Conservation (phyloP, 2,888 invertebrate species). For the Acrobasis repandana region DNA sequence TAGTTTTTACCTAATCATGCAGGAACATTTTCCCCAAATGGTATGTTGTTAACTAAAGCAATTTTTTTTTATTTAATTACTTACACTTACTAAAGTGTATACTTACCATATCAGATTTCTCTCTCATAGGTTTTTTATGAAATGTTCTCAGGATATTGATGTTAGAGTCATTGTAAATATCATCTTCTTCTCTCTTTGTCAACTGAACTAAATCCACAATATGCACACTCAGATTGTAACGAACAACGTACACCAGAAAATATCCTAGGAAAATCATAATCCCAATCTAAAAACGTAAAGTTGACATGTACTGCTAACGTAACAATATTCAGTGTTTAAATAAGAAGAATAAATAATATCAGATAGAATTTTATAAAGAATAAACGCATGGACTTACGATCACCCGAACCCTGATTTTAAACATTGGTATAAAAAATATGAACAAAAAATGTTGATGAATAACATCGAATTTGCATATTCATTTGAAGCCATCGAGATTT, state of each 20-base stretch:
- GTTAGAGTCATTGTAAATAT: conserved; percentile 20
- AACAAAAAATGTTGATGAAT: conserved; percentile 2
- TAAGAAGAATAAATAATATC: too few relatives aligned
- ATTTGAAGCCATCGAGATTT: conserved; percentile 43
- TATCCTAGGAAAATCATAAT: conserved; percentile 83
- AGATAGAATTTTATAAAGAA: conserved; percentile 17
- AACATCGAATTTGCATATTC: conserved; percentile 13
- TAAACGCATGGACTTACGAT: conserved; percentile 51
- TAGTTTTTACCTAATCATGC: too few relatives aligned
- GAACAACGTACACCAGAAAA: conserved; percentile 70
- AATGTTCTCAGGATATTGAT: conserved; percentile 21
- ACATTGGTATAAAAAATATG: conserved; percentile 41
- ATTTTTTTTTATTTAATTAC: too few relatives aligned
- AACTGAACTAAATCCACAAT: conserved; percentile 69
- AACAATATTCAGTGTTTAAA: too few relatives aligned
- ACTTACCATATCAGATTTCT: neutral
- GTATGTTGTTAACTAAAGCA: too few relatives aligned
- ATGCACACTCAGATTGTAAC: conserved; percentile 74
- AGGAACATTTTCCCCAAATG: too few relatives aligned
- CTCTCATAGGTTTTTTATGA: neutral
- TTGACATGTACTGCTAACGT: too few relatives aligned
- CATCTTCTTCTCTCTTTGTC: conserved; percentile 39
- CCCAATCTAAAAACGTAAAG: conserved; percentile 60
- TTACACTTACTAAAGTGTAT: too few relatives aligned
- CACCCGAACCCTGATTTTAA: conserved; percentile 65